Conservation (phyloP, 2,113 vertebrate species). For the Paramormyrops kingsleyae region DNA sequence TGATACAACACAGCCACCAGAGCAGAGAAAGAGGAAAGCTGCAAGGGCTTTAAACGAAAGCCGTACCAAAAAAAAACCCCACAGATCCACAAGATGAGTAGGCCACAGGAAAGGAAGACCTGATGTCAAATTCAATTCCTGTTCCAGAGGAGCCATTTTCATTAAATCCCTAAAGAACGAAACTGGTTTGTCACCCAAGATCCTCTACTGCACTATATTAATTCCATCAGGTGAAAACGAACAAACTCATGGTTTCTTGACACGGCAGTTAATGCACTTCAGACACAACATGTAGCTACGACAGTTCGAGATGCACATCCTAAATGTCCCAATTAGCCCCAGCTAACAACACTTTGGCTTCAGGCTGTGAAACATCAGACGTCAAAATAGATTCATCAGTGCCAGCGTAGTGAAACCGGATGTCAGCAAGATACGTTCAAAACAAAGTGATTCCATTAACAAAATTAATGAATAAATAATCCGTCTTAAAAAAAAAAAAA, state of each 20-base stretch:
- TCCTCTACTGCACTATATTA: background rate
- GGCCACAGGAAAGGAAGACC: background rate
- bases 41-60: background rate
- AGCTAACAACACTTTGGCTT: conserved; percentile 23
- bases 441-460: background rate
- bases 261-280: conserved; percentile 25
- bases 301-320: conserved; percentile 23
- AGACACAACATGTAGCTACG: conserved; percentile 29
- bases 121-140: background rate
- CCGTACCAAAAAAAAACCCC: background rate
- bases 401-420: background rate
- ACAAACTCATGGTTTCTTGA: conserved; percentile 25
- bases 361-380: conserved; percentile 21
- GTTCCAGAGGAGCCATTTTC: background rate
- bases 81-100: background rate
- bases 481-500: background rate
- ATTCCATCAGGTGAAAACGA: conserved; percentile 28
- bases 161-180: background rate
- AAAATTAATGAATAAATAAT: conserved; percentile 1
- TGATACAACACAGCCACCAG: background rate
- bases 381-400: conserved; percentile 12
- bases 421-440: background rate
- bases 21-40: background rate
- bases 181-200: background rate
- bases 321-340: conserved; percentile 31